Base-by-base conservation (phyloP, 92 coral and sea anemone species). In the Epizoanthus scotinus region DNA sequence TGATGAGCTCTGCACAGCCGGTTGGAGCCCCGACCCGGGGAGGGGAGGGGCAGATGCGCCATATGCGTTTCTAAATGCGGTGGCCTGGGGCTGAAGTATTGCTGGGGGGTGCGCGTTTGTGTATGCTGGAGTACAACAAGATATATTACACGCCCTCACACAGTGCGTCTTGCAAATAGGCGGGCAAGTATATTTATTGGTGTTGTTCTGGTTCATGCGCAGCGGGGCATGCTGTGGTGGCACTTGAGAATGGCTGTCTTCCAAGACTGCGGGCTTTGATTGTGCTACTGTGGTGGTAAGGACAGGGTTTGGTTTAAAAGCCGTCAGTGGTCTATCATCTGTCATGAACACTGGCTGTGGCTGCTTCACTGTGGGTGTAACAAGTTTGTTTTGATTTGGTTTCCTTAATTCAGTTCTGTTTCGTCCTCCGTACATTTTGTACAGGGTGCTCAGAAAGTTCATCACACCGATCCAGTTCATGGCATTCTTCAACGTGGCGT, bases 381-480 rank as follows among this genome's bases (percentile, higher is more conserved):
- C 27, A 21, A 64, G 61, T 53, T 64, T 79, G 83, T 47, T 47
- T 28, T 6, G 6, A 44, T 60, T 34, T 6, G 82, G 77, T 15
- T 44, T 75, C 18, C 58, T 56, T 12, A 38, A 36, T 34, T n/a
- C 42, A 58, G 72, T 21, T 29, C 63, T 84, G 82, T 85, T 82
- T 18, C 54, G 70, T 19, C 85, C 73, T 0, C 89, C 91, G 58
- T 86, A 89, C 87, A 86, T 86, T 22, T 61, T 78, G 81, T 90
- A 90, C 91, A 93, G 83, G 90, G 88, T 90, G 74, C 90, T 84
- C 49, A 93, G 78, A 67, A 93, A 88, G 77, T 93, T 93, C 91
- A 93, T 90, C 97, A 93, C 85, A 2, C 87, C 90, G 26, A 90
- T 87, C 97, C 94, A 93, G 42, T 93, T 91, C 92, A 87, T 90